These are phyloP conservation scores for Peromyscus aztecus DNA, from an alignment of 2,797 vertebrate genomes.

Conservation along the genomic window DNA sequence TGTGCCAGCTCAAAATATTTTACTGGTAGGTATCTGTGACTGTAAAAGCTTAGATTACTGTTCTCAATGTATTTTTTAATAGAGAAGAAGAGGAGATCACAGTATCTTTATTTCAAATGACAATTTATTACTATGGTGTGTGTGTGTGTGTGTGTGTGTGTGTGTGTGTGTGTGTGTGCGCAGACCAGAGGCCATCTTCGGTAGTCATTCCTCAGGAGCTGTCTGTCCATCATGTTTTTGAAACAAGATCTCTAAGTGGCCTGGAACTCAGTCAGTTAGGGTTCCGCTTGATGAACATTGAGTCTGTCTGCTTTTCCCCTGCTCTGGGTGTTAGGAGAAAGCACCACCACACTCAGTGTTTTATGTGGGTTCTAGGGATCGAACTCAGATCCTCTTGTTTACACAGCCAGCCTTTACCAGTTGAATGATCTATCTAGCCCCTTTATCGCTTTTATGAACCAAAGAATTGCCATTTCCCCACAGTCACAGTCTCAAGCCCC, in stretches of 20 bases:
- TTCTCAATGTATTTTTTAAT: not conserved
- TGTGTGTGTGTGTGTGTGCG: not conserved
- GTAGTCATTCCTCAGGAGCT: not conserved
- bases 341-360: not conserved
- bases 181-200: not conserved
- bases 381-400: not conserved
- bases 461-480: not conserved
- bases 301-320: not conserved
- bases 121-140: not conserved
- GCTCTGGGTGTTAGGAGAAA: not conserved
- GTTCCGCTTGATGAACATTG: too few relatives aligned
- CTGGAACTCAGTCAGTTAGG: not conserved
- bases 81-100: not conserved
- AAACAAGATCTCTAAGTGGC: not conserved
- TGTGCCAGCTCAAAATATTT: slow-evolving; percentile 55
- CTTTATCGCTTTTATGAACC: not conserved
- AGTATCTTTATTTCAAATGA: slow-evolving; percentile 40
- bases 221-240: not conserved
- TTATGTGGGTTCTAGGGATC: not conserved
- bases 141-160: too few relatives aligned
- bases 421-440: not conserved
- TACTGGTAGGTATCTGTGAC: not conserved
- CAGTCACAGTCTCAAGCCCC: not conserved
- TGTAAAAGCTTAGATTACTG: not conserved
- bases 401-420: not conserved